Base-by-base conservation (phyloP, 2,888 invertebrate genomes). In the Noctua janthe region DNA sequence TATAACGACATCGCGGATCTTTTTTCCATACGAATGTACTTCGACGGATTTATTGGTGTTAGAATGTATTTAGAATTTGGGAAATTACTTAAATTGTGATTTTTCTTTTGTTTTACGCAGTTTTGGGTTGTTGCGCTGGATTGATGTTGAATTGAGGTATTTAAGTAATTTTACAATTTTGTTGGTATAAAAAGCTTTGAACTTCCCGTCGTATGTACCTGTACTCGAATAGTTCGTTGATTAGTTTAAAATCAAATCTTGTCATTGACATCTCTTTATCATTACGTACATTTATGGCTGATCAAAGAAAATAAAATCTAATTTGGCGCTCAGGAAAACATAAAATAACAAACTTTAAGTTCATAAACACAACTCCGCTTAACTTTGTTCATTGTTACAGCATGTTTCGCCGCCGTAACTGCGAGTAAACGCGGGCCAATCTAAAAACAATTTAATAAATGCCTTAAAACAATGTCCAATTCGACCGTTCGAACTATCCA, bases 11-110 rank as follows among this genome's bases (percentile, higher is more conserved):
- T 90, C 92, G 91, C 91, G 93, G 91, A 95, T 95, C 94, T 95
- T 95, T 96, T 96, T 96, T 95, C 95, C 95, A 94, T 95, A 94
- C 94, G 92, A 95, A 94, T 94, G 94, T 95, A 94, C 94, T 94
- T 94, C 84, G 83, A 87, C 87, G 89, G 91, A 94, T 94, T 94
- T 94, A 94, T 94, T 88, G 87, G 78, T 88, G 89, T 89, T 89
- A 87, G 86, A 91, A 88, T 80, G 89, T 90, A 91, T 90, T 91
- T 90, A 84, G 80, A 88, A 84, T 82, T 82, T 75, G 49, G 79
- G 71, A 84, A 84, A 87, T 82, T 80, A 83, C 74, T 82, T 80
- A 69, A 74, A 76, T 80, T 78, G 77, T 51, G 78, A 73, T 54
- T 84, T 78, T 73, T 70, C 66, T 76, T 78, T 76, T 78, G n/a